Percentiles rank a stretch among this genome's conserved stretches.
Conservation (phyloP, 2,113 vertebrate species). For the Zosterops pallidus region DNA sequence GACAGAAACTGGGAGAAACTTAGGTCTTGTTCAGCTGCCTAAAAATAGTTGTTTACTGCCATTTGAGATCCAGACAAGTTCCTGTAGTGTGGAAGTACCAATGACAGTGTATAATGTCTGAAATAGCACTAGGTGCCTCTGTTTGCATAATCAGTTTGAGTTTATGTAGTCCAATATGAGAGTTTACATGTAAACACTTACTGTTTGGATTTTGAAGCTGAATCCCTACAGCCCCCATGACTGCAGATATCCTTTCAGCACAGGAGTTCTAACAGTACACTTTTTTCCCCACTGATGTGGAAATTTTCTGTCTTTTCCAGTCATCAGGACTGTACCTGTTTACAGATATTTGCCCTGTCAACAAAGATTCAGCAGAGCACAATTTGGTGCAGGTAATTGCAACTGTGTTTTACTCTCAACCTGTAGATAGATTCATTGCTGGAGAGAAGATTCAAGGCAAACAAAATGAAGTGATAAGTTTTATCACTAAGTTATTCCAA, state of each 20-base stretch:
- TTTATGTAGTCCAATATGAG: background rate
- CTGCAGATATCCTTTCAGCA: background rate
- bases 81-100: background rate
- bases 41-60: background rate
- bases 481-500: constrained; percentile 23
- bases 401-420: background rate
- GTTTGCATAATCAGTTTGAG: background rate
- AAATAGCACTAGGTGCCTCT: background rate
- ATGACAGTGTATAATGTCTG: background rate
- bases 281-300: background rate
- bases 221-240: background rate
- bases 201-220: background rate
- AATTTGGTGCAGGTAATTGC: background rate
- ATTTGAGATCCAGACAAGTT: background rate
- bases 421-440: background rate
- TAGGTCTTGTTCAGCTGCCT: background rate
- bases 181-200: background rate
- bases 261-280: background rate
- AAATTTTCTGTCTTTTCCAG: background rate
- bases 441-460: background rate
- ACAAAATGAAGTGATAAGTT: background rate
- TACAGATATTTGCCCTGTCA: background rate
- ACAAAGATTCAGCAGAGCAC: background rate
- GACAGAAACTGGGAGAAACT: background rate
- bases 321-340: background rate